Conservation (phyloP, 2,888 invertebrate genomes). For the Sinhomidia bicolor region DNA sequence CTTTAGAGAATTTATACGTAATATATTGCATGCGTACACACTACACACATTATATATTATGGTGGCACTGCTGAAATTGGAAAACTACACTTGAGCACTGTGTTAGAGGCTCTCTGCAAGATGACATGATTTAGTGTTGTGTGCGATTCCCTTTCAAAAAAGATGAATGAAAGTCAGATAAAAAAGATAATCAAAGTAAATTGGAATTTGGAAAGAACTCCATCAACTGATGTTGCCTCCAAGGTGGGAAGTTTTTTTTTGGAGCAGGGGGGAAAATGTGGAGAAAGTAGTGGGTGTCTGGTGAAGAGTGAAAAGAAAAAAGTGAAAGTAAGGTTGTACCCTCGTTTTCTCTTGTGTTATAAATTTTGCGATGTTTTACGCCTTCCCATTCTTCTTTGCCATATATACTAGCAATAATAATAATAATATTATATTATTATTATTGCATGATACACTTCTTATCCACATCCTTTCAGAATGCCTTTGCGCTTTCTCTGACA, state of each 20-base stretch:
- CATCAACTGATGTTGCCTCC: slow-evolving; percentile 19
- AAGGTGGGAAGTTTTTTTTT: background rate
- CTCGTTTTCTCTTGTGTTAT: slow-evolving; percentile 1
- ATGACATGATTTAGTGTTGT: slow-evolving; percentile 74
- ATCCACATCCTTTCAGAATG: slow-evolving; percentile 8
- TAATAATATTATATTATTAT: slow-evolving; percentile 21
- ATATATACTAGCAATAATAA: background rate
- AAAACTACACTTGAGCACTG: background rate
- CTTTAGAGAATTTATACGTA: background rate
- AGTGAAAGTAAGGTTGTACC: slow-evolving; percentile 20
- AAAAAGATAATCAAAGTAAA: slow-evolving; percentile 72
- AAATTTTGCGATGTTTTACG: slow-evolving; percentile 36
- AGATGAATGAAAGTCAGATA: slow-evolving; percentile 73
- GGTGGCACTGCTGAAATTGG: too few relatives aligned
- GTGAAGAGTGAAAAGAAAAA: slow-evolving; percentile 22
- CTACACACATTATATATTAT: background rate
- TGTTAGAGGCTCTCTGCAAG: background rate
- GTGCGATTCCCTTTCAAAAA: slow-evolving; percentile 63
- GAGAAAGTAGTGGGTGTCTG: slow-evolving; percentile 6
- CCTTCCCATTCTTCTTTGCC: slow-evolving; percentile 12
- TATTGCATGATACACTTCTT: slow-evolving; percentile 24
- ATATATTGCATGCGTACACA: background rate
- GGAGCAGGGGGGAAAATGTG: slow-evolving; percentile 16
- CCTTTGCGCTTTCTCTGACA: slow-evolving; percentile 21
- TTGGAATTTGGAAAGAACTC: slow-evolving; percentile 64